phyloP scores from a whole-genome alignment of 2,888 invertebrate species.

The Cybosia mesomella region DNA sequence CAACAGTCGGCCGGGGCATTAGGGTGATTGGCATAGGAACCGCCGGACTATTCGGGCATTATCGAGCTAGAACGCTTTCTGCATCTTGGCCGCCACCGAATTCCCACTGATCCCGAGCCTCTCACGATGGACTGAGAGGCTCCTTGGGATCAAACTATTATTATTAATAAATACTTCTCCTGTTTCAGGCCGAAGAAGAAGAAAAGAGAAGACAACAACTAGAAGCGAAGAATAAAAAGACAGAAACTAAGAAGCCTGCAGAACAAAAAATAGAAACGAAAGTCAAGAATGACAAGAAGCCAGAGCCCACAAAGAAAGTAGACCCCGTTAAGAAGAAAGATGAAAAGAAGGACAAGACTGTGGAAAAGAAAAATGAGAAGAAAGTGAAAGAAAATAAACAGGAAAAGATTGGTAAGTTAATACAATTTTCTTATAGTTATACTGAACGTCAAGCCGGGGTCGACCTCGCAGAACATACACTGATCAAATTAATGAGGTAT shows the following conservation, averaged over 20 bases:
- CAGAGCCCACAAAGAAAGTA: conserved; percentile 49
- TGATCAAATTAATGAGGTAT: no score
- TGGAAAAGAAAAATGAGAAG: conserved; percentile 65
- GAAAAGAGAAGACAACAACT: conserved; percentile 57
- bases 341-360: conserved; percentile 57
- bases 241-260: conserved; percentile 54
- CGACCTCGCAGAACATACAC: no score
- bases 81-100: no score
- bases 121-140: no score
- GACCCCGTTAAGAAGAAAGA: conserved; percentile 62
- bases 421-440: no score
- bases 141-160: no score
- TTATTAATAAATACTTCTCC: neutral
- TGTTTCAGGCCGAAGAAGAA: conserved; percentile 70
- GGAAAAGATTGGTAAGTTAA: conserved; percentile 68
- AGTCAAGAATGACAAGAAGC: conserved; percentile 60
- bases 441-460: no score
- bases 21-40: no score
- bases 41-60: no score
- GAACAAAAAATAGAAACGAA: conserved; percentile 52
- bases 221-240: conserved; percentile 62
- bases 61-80: no score
- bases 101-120: no score
- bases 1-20: no score
- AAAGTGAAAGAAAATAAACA: conserved; percentile 67